Conservation (phyloP, 2,113 vertebrate genomes). For the Centropus unirufus region DNA sequence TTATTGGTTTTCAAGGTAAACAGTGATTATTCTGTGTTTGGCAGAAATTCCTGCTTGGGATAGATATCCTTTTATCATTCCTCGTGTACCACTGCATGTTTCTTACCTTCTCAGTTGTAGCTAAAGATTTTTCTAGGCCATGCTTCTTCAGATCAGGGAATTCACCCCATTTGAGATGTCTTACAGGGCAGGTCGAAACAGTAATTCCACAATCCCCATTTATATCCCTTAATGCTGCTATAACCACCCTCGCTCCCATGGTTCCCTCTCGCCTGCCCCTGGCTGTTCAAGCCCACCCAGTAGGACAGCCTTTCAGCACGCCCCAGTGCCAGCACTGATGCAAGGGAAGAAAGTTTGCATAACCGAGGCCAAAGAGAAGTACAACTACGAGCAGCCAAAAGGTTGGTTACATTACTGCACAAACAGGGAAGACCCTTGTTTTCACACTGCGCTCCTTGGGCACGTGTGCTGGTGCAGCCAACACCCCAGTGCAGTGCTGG, state of each 20-base stretch:
- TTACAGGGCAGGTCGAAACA: background rate
- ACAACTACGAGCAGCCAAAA: background rate
- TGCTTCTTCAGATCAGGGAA: background rate
- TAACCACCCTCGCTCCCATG: background rate
- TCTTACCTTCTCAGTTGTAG: background rate
- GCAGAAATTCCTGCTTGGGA: background rate
- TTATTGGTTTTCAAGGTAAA: background rate
- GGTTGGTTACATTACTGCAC: background rate
- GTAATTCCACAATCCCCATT: background rate
- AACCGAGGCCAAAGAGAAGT: background rate
- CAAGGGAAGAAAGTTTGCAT: background rate
- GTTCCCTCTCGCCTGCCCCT: background rate
- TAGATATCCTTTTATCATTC: background rate
- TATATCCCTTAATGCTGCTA: background rate
- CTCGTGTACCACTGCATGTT: background rate
- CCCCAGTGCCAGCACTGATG: background rate
- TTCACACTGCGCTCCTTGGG: background rate
- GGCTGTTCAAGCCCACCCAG: background rate
- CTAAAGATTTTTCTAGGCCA: background rate
- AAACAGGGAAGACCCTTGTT: background rate
- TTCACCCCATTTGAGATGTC: background rate
- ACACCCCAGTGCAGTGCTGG: accelerated
- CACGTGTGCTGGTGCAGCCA: background rate
- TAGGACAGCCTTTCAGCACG: background rate
- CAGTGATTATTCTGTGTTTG: background rate